A percentile compares a stretch with the other conserved stretches of the same genome.
Evolutionary conservation across 2,113 vertebrate species (phyloP).

Genomic region (Onychostoma macrolepis): DNA sequence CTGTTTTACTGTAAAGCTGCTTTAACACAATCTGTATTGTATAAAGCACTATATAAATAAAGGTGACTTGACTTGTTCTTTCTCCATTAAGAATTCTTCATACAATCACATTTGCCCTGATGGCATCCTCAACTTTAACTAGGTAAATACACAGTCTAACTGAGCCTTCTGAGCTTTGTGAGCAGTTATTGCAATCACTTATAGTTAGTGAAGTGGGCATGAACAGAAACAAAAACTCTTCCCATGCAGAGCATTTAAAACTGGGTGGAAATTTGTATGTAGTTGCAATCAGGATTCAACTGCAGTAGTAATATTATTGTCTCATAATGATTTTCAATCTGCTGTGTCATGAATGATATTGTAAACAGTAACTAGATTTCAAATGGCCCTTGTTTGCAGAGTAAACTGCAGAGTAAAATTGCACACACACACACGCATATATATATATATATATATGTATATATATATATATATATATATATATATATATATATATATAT

Average conservation of each 20-base stretch:
- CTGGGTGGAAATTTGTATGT: background rate
- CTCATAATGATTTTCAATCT: background rate
- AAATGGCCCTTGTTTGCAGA: background rate
- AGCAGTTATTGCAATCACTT: background rate
- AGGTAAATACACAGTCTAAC: background rate
- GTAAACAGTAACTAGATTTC: background rate
- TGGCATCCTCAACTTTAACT: background rate
- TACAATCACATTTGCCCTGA: conserved; percentile 1
- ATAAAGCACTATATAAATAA: too few relatives aligned
- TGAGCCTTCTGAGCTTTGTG: background rate
- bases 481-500: too few relatives aligned
- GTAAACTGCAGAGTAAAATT: background rate
- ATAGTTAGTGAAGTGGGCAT: background rate
- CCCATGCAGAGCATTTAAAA: background rate
- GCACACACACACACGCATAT: background rate
- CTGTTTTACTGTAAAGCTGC: too few relatives aligned
- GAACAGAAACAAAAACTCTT: background rate
- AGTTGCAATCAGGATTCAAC: background rate
- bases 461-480: too few relatives aligned
- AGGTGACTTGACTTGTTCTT: background rate
- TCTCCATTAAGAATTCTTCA: background rate
- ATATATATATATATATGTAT: too few relatives aligned
- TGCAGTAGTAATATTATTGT: background rate
- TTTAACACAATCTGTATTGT: too few relatives aligned
- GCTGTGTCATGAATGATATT: background rate